Evolutionary conservation across 2,888 invertebrate genomes (phyloP).

Genomic region (Eulithis prunata): DNA sequence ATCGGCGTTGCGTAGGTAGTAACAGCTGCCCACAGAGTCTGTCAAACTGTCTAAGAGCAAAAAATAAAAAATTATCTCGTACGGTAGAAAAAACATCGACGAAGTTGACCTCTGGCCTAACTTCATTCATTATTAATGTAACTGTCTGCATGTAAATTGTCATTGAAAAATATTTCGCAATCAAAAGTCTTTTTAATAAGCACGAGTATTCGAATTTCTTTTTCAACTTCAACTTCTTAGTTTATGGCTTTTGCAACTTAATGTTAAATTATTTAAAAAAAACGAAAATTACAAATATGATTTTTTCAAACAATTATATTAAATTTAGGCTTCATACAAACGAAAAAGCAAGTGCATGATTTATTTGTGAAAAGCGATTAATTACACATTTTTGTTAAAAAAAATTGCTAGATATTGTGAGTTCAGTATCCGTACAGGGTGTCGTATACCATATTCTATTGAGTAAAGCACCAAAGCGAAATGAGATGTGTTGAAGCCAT

Average conservation of each 20-base stretch:
- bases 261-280: too few species aligned
- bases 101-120: slow-evolving; percentile 50
- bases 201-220: too few species aligned
- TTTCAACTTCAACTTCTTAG: too few species aligned
- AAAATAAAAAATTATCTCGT: slow-evolving; percentile 44
- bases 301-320: too few species aligned
- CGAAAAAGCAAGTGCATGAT: too few species aligned
- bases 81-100: slow-evolving; percentile 54
- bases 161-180: not conserved
- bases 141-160: slow-evolving; percentile 3
- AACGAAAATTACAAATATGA: too few species aligned
- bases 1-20: slow-evolving; percentile 37
- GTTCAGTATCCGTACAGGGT: slow-evolving; percentile 20
- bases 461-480: not conserved
- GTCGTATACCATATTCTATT: not conserved
- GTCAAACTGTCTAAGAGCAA: slow-evolving; percentile 53
- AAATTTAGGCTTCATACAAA: too few species aligned
- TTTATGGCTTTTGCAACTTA: too few species aligned
- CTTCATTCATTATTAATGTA: slow-evolving; percentile 42
- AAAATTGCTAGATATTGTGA: slow-evolving; percentile 30
- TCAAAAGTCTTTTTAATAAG: too few species aligned
- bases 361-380: too few species aligned
- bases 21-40: slow-evolving; percentile 39
- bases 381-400: too few species aligned
- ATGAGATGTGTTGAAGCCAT: not conserved